A percentile compares a stretch with the other conserved stretches of the same genome.
phyloP scores from a whole-genome alignment of 2,888 invertebrate species.

The Disparrhopalites patrizii region DNA sequence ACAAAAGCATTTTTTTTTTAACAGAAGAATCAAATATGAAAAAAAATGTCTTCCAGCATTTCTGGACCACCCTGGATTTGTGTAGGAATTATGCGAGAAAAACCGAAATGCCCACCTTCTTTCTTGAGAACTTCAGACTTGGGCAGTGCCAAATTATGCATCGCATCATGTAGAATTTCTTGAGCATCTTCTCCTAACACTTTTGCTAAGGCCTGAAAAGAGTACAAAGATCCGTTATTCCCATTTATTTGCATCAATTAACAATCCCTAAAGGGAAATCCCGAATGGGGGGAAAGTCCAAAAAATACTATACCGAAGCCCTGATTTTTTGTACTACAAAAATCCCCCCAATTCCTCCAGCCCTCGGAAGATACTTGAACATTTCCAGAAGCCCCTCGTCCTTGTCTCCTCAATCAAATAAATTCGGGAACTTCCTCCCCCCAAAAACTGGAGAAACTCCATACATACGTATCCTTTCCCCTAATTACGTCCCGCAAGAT shows the following conservation, averaged over 20 bases:
- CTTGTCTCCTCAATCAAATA: not conserved
- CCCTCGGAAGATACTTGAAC: too few species aligned
- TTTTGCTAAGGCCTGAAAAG: constrained; percentile 45
- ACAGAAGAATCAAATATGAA: too few species aligned
- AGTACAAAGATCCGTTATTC: too few species aligned
- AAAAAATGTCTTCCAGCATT: too few species aligned
- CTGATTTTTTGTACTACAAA: too few species aligned
- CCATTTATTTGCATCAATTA: too few species aligned
- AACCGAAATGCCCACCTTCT: too few species aligned
- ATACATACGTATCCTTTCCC: not conserved
- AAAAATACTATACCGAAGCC: not conserved
- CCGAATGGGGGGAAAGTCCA: not conserved
- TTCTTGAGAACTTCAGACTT: constrained; percentile 47
- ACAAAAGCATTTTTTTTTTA: too few species aligned
- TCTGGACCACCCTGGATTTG: too few species aligned
- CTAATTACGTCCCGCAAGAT: not conserved
- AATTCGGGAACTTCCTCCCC: not conserved
- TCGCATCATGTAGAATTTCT: constrained; percentile 44
- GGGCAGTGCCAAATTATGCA: constrained; percentile 43
- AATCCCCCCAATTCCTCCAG: too few species aligned
- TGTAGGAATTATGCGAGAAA: too few species aligned
- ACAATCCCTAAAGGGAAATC: not conserved
- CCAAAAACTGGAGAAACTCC: not conserved
- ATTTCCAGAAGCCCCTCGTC: not conserved
- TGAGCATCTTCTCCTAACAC: constrained; percentile 46